Evolutionary conservation across 2,888 invertebrate species (phyloP).

Genomic region (Tachina fera): DNA sequence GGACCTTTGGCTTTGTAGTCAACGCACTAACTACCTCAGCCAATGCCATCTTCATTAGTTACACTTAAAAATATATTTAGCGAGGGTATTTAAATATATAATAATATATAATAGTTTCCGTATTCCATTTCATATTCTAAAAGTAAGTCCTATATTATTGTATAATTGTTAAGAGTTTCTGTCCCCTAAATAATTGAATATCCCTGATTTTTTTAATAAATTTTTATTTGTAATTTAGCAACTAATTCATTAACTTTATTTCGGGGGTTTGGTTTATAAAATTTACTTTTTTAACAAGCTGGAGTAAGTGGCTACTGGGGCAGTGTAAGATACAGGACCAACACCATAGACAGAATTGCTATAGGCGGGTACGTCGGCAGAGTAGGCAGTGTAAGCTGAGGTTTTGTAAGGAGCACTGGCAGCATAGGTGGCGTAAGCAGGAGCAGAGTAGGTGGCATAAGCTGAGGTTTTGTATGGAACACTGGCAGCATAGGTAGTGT

Average conservation of each 20-base stretch:
- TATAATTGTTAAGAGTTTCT: too few species aligned
- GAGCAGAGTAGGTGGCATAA: constrained; percentile 70
- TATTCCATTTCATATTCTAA: too few species aligned
- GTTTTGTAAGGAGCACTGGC: constrained; percentile 63
- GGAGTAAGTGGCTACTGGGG: constrained; percentile 63
- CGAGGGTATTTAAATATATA: too few species aligned
- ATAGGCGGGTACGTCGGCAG: constrained; percentile 72
- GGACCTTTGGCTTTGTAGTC: too few species aligned
- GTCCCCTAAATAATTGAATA: not conserved
- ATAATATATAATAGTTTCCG: too few species aligned
- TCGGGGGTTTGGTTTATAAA: not conserved
- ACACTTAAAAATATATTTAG: too few species aligned
- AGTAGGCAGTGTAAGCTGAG: constrained; percentile 69
- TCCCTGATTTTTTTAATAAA: not conserved
- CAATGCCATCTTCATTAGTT: too few species aligned
- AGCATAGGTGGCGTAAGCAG: constrained; percentile 67
- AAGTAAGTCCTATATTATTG: too few species aligned
- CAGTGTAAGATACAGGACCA: constrained; percentile 70
- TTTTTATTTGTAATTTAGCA: constrained; percentile 12
- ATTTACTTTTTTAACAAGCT: constrained; percentile 60
- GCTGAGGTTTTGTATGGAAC: constrained; percentile 62
- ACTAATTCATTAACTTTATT: not conserved
- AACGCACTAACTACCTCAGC: too few species aligned
- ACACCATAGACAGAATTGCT: constrained; percentile 67
- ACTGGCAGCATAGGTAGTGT: constrained; percentile 65